Conservation (phyloP, 1,140 invertebrate species). For the Phthorimaea operculella region DNA sequence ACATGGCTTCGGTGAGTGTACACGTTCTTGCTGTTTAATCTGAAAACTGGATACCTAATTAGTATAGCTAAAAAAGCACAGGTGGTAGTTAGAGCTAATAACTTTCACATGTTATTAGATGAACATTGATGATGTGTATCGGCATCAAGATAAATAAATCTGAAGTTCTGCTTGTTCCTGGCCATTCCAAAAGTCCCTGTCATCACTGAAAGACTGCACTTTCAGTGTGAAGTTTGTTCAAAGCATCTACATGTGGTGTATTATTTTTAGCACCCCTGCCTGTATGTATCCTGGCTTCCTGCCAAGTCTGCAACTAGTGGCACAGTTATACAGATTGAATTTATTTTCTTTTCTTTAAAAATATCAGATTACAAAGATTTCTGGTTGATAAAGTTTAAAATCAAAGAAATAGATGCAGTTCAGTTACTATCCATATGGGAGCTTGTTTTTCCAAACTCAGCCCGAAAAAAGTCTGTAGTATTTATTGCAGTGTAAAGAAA, state of each 20-base stretch:
- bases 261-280: slow-evolving; percentile 52
- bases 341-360: slow-evolving; percentile 6
- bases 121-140: no score
- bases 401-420: neutral
- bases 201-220: slow-evolving; percentile 7
- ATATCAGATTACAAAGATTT: slow-evolving; percentile 6
- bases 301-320: slow-evolving; percentile 29
- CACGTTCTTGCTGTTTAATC: no score
- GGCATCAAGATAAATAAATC: neutral
- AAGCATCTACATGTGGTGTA: slow-evolving; percentile 24
- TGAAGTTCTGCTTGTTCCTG: neutral
- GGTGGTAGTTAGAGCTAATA: no score
- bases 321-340: slow-evolving; percentile 4
- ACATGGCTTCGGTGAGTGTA: slow-evolving; percentile 55
- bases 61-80: no score
- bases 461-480: slow-evolving; percentile 45
- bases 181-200: neutral
- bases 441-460: slow-evolving; percentile 60
- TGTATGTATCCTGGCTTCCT: slow-evolving; percentile 42
- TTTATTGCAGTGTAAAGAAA: neutral
- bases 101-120: no score
- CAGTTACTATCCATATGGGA: slow-evolving; percentile 42
- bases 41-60: no score
- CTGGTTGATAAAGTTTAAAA: neutral
- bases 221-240: slow-evolving; percentile 42